A percentile compares a stretch with the other conserved stretches of the same genome.
These are phyloP conservation scores for Tetramorium bicarinatum DNA, from an alignment of 2,888 invertebrate species.

Conservation along the genomic window DNA sequence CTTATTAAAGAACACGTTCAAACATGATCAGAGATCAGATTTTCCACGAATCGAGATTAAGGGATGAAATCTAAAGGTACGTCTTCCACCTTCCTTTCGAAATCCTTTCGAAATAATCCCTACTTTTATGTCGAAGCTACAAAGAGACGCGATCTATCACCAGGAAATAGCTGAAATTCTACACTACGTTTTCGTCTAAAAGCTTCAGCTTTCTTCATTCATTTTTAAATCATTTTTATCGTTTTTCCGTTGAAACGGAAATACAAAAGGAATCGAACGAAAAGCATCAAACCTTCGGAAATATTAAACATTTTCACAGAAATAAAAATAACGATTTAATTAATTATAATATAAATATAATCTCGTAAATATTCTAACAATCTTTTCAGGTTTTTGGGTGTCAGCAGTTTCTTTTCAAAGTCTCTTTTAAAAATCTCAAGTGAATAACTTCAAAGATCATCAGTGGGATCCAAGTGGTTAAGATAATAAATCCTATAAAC, in stretches of 20 bases:
- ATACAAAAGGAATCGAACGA: neutral
- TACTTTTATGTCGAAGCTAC: conserved; percentile 44
- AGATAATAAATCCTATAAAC: neutral
- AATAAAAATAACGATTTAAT: neutral
- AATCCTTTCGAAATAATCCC: conserved; percentile 15
- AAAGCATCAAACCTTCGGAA: neutral
- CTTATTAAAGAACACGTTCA: neutral
- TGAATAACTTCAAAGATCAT: neutral
- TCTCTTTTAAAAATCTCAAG: neutral
- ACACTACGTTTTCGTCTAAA: conserved; percentile 72
- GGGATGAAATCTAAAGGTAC: conserved; percentile 13
- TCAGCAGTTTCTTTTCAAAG: neutral
- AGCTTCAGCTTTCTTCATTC: conserved; percentile 38
- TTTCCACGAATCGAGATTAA: conserved; percentile 36
- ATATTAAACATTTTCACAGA: neutral
- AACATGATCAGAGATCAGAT: conserved; percentile 37
- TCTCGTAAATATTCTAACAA: neutral
- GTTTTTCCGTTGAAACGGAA: neutral
- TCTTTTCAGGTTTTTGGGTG: neutral
- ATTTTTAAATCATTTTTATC: conserved; percentile 18
- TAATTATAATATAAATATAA: neutral
- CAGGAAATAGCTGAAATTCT: conserved; percentile 81
- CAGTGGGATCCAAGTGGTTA: neutral
- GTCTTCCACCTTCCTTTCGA: conserved; percentile 9
- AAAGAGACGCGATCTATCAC: conserved; percentile 62